Conservation (phyloP, 1,140 invertebrate species). For the Eupristina koningsbergeri region DNA sequence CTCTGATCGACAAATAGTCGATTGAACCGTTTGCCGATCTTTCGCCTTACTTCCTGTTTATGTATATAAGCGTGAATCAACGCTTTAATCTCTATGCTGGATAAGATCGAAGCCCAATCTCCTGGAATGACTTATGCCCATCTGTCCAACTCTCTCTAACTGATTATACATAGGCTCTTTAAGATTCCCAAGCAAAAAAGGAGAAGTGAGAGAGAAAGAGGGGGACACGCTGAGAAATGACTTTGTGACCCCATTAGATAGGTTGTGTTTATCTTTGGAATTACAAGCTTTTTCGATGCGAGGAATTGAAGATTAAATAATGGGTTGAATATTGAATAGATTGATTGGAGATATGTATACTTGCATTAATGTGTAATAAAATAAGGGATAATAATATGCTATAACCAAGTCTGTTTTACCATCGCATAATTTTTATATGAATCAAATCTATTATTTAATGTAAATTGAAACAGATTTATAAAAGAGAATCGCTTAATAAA, state of each 20-base stretch:
- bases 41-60: background rate
- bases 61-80: background rate
- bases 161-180: background rate
- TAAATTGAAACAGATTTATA: too few species aligned
- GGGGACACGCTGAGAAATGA: too few species aligned
- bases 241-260: background rate
- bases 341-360: background rate
- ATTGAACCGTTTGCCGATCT: background rate
- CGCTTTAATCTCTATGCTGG: background rate
- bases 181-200: background rate
- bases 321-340: background rate
- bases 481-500: too few species aligned
- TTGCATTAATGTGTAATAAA: too few species aligned
- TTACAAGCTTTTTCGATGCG: background rate
- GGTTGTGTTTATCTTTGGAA: background rate
- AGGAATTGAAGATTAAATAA: background rate
- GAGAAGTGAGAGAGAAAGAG: too few species aligned
- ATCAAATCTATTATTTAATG: too few species aligned
- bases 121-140: background rate
- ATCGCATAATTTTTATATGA: too few species aligned
- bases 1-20: constrained; percentile 30
- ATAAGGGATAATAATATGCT: too few species aligned
- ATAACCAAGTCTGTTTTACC: too few species aligned
- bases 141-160: background rate
- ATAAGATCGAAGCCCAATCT: background rate